These are phyloP conservation scores for Meliscaeva auricollis DNA, from an alignment of 2,888 invertebrate genomes.

Conservation along the genomic window DNA sequence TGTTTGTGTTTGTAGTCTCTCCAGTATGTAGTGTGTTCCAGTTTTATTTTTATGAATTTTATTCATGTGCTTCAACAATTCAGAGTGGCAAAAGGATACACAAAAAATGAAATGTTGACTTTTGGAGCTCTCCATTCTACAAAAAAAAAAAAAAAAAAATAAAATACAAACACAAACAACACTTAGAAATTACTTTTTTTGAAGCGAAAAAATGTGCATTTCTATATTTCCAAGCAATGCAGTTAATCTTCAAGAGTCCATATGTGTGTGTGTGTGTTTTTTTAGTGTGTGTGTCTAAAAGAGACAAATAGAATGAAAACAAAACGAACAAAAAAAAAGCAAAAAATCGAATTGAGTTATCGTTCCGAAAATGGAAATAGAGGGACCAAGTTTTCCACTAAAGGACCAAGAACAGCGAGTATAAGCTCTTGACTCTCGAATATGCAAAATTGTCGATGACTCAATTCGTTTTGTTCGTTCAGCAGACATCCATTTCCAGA, in stretches of 20 bases:
- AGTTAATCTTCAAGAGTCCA: slow-evolving; percentile 31
- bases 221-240: slow-evolving; percentile 36
- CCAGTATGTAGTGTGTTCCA: no score
- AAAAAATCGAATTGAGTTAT: slow-evolving; percentile 57
- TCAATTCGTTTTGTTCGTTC: slow-evolving; percentile 37
- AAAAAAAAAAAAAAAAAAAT: not conserved
- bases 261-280: slow-evolving; percentile 24
- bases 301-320: not conserved
- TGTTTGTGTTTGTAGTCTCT: slow-evolving; percentile 47
- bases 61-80: slow-evolving; percentile 2
- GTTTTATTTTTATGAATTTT: slow-evolving; percentile 20
- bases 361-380: slow-evolving; percentile 40
- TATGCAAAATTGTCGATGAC: slow-evolving; percentile 51
- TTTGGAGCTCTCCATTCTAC: slow-evolving; percentile 13
- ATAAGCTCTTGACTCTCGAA: slow-evolving; percentile 5
- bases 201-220: slow-evolving; percentile 24
- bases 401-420: slow-evolving; percentile 1
- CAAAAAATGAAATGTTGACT: slow-evolving; percentile 53
- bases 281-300: slow-evolving; percentile 18
- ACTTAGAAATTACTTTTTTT: no score
- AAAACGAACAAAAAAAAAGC: not conserved
- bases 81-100: slow-evolving; percentile 13
- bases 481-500: no score
- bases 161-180: slow-evolving; percentile 4
- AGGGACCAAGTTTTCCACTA: slow-evolving; percentile 12